phyloP scores from a whole-genome alignment of 2,113 vertebrate species.

The Silurus meridionalis region DNA sequence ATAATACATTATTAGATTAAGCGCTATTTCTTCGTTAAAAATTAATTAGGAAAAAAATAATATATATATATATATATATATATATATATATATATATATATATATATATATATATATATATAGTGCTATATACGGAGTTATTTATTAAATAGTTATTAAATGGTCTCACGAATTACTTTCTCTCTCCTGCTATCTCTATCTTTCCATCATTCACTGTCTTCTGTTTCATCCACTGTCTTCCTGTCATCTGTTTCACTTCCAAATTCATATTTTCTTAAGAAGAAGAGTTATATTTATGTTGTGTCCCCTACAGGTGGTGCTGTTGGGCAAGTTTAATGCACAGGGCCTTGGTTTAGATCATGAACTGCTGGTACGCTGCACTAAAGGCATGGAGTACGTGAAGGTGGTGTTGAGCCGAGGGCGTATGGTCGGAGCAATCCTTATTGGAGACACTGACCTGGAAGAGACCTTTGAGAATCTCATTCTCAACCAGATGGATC shows the following conservation, averaged over 20 bases:
- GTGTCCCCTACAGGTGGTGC: constrained; percentile 79
- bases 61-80: too few relatives aligned
- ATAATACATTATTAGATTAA: too few relatives aligned
- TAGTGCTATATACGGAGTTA: too few relatives aligned
- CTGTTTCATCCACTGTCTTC: background rate
- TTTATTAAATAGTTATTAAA: too few relatives aligned
- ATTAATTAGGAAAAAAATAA: too few relatives aligned
- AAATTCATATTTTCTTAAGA: background rate
- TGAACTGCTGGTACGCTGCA: constrained; percentile 89
- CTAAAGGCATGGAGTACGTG: constrained; percentile 86
- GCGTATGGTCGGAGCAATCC: constrained; percentile 88
- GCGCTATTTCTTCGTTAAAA: too few relatives aligned
- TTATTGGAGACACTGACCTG: constrained; percentile 92
- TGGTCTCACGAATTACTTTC: too few relatives aligned
- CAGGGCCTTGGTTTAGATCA: constrained; percentile 86
- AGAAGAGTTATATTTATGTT: background rate
- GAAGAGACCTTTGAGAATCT: constrained; percentile 98
- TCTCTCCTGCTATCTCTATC: too few relatives aligned
- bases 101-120: too few relatives aligned
- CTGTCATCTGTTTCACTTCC: background rate
- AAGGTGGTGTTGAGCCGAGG: constrained; percentile 88
- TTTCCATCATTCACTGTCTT: background rate
- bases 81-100: too few relatives aligned
- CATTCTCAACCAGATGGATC: constrained; percentile 95
- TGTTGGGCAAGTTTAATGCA: constrained; percentile 92